These are phyloP conservation scores for Python bivittatus DNA, from an alignment of 2,113 vertebrate genomes.

Conservation along the genomic window DNA sequence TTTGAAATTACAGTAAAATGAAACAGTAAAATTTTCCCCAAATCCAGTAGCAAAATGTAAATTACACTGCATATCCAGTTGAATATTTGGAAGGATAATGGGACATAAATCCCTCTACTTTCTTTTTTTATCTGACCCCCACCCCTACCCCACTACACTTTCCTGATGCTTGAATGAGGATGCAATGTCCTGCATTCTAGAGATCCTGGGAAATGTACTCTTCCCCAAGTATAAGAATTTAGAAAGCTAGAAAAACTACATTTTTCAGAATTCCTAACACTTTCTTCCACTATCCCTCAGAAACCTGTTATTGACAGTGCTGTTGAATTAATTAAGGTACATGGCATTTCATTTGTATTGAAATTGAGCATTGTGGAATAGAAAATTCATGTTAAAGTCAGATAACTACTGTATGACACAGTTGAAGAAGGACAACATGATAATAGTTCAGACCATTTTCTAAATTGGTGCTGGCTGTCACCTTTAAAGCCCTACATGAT, in stretches of 20 bases:
- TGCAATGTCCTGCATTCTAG: neutral
- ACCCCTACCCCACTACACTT: no score
- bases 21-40: neutral
- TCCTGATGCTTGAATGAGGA: neutral
- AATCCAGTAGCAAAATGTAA: neutral
- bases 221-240: neutral
- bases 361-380: neutral
- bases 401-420: no score
- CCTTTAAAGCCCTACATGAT: no score
- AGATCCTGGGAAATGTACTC: neutral
- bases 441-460: no score
- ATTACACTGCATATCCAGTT: neutral
- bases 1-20: neutral
- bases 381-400: neutral
- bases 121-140: neutral
- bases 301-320: neutral
- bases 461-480: no score
- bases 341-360: neutral
- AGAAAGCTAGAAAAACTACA: neutral
- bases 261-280: neutral
- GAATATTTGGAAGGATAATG: neutral
- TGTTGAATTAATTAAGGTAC: neutral
- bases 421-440: no score
- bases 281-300: no score
- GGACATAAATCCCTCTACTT: neutral